Base-by-base conservation (phyloP, 2,888 invertebrate species). In the Labia minor region DNA sequence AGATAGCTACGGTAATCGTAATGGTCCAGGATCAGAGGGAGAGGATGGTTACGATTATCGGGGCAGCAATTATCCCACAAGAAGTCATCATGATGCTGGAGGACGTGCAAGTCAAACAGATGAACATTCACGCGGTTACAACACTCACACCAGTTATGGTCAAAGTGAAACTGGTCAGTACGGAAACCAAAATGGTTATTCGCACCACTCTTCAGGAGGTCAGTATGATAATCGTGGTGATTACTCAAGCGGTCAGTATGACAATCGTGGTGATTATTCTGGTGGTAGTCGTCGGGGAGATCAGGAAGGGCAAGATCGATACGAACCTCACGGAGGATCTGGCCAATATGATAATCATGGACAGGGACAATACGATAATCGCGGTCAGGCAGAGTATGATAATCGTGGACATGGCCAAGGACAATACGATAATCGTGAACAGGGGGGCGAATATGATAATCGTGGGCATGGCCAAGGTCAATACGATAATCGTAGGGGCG, bases 261-360 rank as follows among this genome's bases (percentile, higher is more conserved):
- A 49, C 49, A 49, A 21, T 19, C 19, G 65, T 18, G 65, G 65
- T 2, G 33, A 37, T 6, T 61, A 21, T 1, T 64, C 37, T 21
- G 65, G 65, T 1, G 65, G 65, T 26, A 14, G 18, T 37, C 26
- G 26, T n/a, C n/a, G n/a, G 65, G 65, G n/a, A 18, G 20, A n/a
- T 65, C 33, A 19, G 33, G 65, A 33, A 16, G 65, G 37, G n/a
- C 11, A 10, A 19, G 37, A 8, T 33, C 26, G 26, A 18, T n/a
- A 6, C 21, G 37, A 19, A 14, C 21, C 18, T 18, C 10, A 4
- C 20, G 20, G 63, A n/a, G n/a, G 26, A 8, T 18, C 16, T 14
- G 62, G 62, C 1, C 61, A 61, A n/a, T 67, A 65, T 33, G 67
- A 65, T 11, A 64, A 61, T 2, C 19, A 14, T 26, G 67, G 66